These are phyloP conservation scores for Bufotes viridis DNA, from an alignment of 2,797 vertebrate species.

Conservation along the genomic window DNA sequence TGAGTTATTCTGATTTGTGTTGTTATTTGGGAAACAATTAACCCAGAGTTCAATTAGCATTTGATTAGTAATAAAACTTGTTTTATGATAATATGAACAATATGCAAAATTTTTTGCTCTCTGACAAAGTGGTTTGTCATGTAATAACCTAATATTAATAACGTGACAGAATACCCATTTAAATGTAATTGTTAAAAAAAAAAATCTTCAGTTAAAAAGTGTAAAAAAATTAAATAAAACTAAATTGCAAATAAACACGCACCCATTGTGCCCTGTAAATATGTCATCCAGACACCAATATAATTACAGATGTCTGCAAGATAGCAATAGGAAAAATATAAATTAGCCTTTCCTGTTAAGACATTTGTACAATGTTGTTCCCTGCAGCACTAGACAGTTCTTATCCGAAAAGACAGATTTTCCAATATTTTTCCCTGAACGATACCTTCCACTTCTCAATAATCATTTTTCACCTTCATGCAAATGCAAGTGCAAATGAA, in stretches of 20 bases:
- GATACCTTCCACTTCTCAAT: constrained; percentile 64
- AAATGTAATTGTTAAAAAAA: not conserved
- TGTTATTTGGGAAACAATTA: not conserved
- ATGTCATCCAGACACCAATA: not conserved
- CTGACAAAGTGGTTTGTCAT: not conserved
- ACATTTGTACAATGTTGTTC: constrained; percentile 19
- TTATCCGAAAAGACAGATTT: constrained; percentile 59
- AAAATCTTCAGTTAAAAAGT: not conserved
- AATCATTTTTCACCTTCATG: constrained; percentile 67
- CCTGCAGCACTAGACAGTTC: constrained; percentile 25
- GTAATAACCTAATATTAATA: not conserved
- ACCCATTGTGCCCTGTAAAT: not conserved
- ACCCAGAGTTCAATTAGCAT: not conserved
- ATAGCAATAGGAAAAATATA: not conserved
- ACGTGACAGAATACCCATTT: not conserved
- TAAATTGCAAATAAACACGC: not conserved
- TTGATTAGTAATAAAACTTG: not conserved
- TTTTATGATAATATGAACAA: not conserved
- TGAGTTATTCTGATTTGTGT: too few relatives aligned
- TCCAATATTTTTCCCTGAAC: constrained; percentile 65
- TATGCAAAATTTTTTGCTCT: not conserved
- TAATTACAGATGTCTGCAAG: constrained; percentile 5
- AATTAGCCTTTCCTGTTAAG: not conserved
- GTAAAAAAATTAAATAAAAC: not conserved
- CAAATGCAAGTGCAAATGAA: constrained; percentile 68